These are phyloP conservation scores for Dendronephthya gigantea DNA, from an alignment of 64 coral and sea anemone species.

Conservation along the genomic window DNA sequence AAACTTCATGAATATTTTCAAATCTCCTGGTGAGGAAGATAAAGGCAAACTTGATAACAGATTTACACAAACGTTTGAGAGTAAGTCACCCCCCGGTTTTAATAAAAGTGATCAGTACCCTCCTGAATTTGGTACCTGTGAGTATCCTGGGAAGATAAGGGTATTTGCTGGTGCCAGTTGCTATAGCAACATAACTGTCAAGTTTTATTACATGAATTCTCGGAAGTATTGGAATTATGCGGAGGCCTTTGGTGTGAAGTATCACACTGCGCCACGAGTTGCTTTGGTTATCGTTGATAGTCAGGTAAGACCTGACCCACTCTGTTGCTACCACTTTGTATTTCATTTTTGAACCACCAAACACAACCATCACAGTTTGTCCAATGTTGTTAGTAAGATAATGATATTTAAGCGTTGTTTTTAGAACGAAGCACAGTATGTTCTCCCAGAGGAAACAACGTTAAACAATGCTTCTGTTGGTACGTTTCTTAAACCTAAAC, in stretches of 20 bases:
- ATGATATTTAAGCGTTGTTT: constrained; percentile 12
- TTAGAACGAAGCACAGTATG: constrained; percentile 84
- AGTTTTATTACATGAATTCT: constrained; percentile 90
- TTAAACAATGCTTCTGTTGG: constrained; percentile 54
- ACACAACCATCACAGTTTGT: too few species aligned
- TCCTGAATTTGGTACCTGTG: neutral
- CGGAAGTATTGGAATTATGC: constrained; percentile 62
- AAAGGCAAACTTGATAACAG: neutral
- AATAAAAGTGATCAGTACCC: too few species aligned
- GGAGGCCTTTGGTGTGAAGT: constrained; percentile 51
- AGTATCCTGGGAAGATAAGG: neutral
- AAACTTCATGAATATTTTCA: neutral
- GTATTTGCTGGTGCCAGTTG: constrained; percentile 54
- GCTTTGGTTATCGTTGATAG: constrained; percentile 76
- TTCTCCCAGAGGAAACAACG: constrained; percentile 49
- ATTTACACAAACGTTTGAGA: neutral
- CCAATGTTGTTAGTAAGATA: too few species aligned
- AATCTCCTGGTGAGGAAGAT: neutral
- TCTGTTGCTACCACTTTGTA: neutral
- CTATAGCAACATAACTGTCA: constrained; percentile 73
- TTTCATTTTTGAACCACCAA: too few species aligned
- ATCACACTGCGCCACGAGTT: neutral
- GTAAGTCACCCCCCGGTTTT: too few species aligned
- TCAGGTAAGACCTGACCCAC: constrained; percentile 32
- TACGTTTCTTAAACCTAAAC: neutral